Evolutionary conservation across 2,888 invertebrate genomes (phyloP).

Genomic region (Mythimna vitellina): DNA sequence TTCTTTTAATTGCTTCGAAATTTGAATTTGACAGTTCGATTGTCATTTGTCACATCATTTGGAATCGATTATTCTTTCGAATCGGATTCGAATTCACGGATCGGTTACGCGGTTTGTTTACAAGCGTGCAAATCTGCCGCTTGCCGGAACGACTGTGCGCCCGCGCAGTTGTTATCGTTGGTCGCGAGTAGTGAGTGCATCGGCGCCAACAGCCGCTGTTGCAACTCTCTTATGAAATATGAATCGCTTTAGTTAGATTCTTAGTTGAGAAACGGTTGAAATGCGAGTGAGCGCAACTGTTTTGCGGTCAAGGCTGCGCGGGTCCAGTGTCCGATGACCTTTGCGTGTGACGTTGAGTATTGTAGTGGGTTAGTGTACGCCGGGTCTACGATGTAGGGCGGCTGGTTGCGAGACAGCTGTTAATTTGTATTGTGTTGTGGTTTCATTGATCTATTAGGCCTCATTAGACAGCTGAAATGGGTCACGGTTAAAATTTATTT

Average conservation of each 20-base stretch:
- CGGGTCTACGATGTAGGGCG: constrained; percentile 26
- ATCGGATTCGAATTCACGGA: constrained; percentile 48
- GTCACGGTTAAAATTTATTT: constrained; percentile 10
- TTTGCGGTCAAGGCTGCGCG: constrained; percentile 85
- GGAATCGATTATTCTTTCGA: constrained; percentile 29
- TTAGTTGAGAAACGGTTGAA: constrained; percentile 83
- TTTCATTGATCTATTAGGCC: constrained; percentile 19
- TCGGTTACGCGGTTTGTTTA: constrained; percentile 59
- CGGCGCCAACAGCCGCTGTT: constrained; percentile 70
- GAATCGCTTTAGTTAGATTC: constrained; percentile 85
- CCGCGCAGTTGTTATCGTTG: constrained; percentile 64
- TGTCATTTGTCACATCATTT: constrained; percentile 29
- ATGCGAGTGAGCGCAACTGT: constrained; percentile 84
- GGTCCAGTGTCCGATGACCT: constrained; percentile 77
- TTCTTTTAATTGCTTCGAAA: constrained; percentile 31
- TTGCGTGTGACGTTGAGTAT: constrained; percentile 68
- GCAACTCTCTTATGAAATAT: constrained; percentile 86
- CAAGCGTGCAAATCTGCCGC: constrained; percentile 72
- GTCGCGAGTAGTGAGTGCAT: constrained; percentile 65
- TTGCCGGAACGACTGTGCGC: constrained; percentile 68
- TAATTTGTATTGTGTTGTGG: constrained; percentile 34
- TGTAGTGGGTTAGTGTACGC: constrained; percentile 61
- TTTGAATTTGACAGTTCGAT: constrained; percentile 32
- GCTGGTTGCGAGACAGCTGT: constrained; percentile 34
- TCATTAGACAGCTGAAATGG: constrained; percentile 25